phyloP scores from a whole-genome alignment of 2,113 vertebrate genomes.

The Myrmecobius fasciatus region DNA sequence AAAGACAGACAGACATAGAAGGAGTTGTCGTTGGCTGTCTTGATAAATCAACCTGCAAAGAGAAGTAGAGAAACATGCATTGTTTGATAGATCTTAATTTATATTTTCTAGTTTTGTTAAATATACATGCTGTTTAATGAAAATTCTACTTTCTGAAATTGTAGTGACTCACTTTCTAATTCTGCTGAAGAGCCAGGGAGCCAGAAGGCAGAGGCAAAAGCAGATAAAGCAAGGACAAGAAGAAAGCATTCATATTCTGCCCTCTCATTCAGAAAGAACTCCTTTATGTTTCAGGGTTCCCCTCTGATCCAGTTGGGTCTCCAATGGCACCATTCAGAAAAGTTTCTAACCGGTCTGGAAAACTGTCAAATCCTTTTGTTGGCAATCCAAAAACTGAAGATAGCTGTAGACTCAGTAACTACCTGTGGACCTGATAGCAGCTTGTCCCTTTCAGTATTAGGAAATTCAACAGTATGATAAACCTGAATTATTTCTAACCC shows the following conservation, averaged over 20 bases:
- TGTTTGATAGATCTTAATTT: slow-evolving; percentile 41
- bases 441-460: neutral
- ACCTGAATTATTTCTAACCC: neutral
- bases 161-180: neutral
- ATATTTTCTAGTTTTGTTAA: slow-evolving; percentile 45
- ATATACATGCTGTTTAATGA: neutral
- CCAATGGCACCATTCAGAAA: neutral
- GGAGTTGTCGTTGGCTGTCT: slow-evolving; percentile 1
- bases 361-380: neutral
- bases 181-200: slow-evolving; percentile 8
- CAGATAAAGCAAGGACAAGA: neutral
- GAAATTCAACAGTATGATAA: neutral
- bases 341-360: neutral
- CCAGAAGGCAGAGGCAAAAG: neutral
- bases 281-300: neutral
- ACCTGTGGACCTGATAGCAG: neutral
- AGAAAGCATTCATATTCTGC: neutral
- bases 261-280: neutral
- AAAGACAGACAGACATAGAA: neutral
- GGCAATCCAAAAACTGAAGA: neutral
- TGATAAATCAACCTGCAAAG: slow-evolving; percentile 20
- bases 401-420: neutral
- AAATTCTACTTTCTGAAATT: slow-evolving; percentile 36
- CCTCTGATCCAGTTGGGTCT: neutral
- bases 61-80: neutral